These are phyloP conservation scores for Noctua janthe DNA, from an alignment of 2,888 invertebrate species.

Conservation along the genomic window DNA sequence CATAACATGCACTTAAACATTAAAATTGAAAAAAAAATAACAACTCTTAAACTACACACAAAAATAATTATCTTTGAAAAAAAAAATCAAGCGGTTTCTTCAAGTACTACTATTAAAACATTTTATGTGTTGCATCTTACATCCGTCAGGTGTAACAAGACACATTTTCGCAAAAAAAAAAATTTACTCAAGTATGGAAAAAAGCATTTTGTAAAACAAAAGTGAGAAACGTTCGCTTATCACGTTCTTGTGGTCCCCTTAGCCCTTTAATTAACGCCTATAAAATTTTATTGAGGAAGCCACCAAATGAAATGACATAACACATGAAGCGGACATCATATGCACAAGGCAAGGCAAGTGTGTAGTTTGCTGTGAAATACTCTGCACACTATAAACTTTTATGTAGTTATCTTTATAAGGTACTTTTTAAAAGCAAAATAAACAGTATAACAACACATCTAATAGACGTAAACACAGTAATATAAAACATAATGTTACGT, in stretches of 20 bases:
- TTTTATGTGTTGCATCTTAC: slow-evolving; percentile 47
- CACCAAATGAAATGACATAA: slow-evolving; percentile 79
- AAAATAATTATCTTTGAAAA: slow-evolving; percentile 37
- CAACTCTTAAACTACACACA: slow-evolving; percentile 11
- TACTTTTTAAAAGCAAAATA: not conserved
- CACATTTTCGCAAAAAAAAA: slow-evolving; percentile 40
- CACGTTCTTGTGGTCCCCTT: slow-evolving; percentile 73
- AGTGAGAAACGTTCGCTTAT: slow-evolving; percentile 60
- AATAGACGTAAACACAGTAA: not conserved
- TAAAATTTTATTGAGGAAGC: slow-evolving; percentile 88
- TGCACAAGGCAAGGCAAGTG: slow-evolving; percentile 70
- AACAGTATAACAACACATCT: not conserved
- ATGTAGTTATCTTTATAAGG: not conserved
- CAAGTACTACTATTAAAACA: slow-evolving; percentile 48
- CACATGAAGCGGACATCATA: slow-evolving; percentile 67
- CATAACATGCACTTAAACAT: slow-evolving; percentile 8
- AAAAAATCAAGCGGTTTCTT: slow-evolving; percentile 44
- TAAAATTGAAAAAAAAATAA: slow-evolving; percentile 10
- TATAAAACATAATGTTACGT: slow-evolving; percentile 3
- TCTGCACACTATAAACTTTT: not conserved
- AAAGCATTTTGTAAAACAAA: slow-evolving; percentile 51
- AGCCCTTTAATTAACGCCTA: slow-evolving; percentile 82
- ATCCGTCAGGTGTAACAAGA: slow-evolving; percentile 59
- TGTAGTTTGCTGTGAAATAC: slow-evolving; percentile 32
- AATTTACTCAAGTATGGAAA: slow-evolving; percentile 19